A percentile compares a stretch with the other conserved stretches of the same genome.
Evolutionary conservation across 2,888 invertebrate species (phyloP).

Genomic region (Agrotis puta): DNA sequence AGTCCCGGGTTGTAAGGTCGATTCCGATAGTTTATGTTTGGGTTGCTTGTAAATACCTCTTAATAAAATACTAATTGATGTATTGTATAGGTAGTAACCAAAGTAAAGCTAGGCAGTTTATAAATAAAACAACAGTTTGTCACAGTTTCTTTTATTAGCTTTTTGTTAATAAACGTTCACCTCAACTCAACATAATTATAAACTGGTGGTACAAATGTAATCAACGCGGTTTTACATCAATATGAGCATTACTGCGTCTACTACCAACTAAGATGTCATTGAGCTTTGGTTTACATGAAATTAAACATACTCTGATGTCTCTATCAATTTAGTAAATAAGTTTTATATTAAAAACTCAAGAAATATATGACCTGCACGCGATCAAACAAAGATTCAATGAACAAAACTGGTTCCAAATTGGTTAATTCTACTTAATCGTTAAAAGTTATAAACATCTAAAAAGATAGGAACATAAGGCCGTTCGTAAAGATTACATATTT

Average conservation of each 20-base stretch:
- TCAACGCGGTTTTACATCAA: conserved; percentile 74
- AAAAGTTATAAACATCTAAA: conserved; percentile 61
- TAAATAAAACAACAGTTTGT: conserved; percentile 69
- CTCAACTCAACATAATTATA: conserved; percentile 78
- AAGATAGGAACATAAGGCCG: conserved; percentile 63
- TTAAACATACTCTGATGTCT: conserved; percentile 48
- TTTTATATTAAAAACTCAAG: conserved; percentile 47
- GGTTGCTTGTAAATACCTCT: too few relatives aligned
- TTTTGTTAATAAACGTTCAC: conserved; percentile 88
- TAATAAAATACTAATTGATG: neutral
- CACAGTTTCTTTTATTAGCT: conserved; percentile 85
- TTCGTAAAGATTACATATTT: conserved; percentile 53
- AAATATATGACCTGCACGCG: conserved; percentile 32
- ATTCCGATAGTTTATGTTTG: neutral
- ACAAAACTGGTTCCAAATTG: conserved; percentile 56
- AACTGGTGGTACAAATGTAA: conserved; percentile 79
- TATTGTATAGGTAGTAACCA: neutral
- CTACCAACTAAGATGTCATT: conserved; percentile 71
- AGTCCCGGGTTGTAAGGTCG: neutral
- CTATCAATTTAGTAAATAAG: conserved; percentile 54
- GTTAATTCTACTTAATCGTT: conserved; percentile 59
- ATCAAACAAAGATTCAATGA: conserved; percentile 31
- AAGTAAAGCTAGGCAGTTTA: neutral
- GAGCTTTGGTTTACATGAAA: conserved; percentile 81
- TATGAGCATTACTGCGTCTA: conserved; percentile 65